These are phyloP conservation scores for Pipistrellus pipistrellus DNA, from an alignment of 2,797 vertebrate species.

Conservation along the genomic window DNA sequence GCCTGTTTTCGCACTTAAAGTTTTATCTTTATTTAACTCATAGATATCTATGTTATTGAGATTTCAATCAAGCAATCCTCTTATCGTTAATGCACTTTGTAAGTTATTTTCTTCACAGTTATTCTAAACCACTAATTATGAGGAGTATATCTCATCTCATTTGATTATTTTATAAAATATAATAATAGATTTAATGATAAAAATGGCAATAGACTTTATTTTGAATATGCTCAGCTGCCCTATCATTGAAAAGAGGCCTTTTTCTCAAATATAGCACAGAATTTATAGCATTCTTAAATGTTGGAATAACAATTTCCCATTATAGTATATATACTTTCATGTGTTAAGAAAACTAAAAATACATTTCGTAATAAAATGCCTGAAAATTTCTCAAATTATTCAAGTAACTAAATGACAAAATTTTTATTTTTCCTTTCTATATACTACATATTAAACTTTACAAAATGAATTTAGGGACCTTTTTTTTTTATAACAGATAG, in stretches of 20 bases:
- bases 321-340: background rate
- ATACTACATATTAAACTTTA: background rate
- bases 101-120: background rate
- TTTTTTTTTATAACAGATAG: background rate
- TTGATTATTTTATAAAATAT: slow-evolving; percentile 25
- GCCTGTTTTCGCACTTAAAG: background rate
- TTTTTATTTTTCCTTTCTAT: background rate
- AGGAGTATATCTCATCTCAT: background rate
- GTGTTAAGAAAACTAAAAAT: slow-evolving; percentile 22
- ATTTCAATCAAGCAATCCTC: slow-evolving; percentile 12
- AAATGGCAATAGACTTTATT: background rate
- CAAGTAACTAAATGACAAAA: background rate
- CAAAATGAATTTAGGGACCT: background rate
- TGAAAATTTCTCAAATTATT: slow-evolving; percentile 13
- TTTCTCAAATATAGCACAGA: slow-evolving; percentile 16
- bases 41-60: background rate
- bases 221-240: background rate
- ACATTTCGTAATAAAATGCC: background rate
- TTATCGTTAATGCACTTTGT: background rate
- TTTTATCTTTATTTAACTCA: slow-evolving; percentile 35
- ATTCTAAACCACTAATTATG: slow-evolving; percentile 14
- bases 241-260: background rate
- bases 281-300: background rate
- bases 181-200: background rate
- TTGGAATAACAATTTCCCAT: background rate